A percentile compares a stretch with the other conserved stretches of the same genome.
These are phyloP conservation scores for Eilema caniola DNA, from an alignment of 2,888 invertebrate genomes.

Conservation along the genomic window DNA sequence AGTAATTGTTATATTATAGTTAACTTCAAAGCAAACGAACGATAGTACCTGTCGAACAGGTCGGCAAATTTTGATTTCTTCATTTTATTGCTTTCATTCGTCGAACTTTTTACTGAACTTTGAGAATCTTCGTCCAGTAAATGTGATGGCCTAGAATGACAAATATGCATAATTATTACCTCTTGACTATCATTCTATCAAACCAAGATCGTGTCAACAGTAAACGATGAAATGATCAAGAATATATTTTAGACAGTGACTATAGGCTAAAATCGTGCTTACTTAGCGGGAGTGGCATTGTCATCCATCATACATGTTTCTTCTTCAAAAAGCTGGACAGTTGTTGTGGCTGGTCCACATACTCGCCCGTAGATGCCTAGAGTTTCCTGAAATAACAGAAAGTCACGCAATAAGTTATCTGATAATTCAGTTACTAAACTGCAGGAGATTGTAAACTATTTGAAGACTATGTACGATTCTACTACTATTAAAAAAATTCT, in stretches of 20 bases:
- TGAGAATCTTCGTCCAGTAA: slow-evolving; percentile 92
- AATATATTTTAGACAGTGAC: neutral
- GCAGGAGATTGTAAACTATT: no score
- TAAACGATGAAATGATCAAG: neutral
- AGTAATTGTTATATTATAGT: neutral
- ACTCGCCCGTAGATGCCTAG: slow-evolving; percentile 83
- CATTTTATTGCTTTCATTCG: slow-evolving; percentile 88
- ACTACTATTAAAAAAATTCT: no score
- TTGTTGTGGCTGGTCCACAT: slow-evolving; percentile 82
- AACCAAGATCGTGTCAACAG: neutral
- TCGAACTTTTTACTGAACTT: slow-evolving; percentile 93
- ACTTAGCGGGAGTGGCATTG: slow-evolving; percentile 84
- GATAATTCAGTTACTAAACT: neutral
- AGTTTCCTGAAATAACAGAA: slow-evolving; percentile 71
- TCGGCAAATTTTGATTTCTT: slow-evolving; percentile 83
- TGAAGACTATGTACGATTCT: no score
- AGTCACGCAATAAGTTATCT: neutral
- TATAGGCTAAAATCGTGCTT: slow-evolving; percentile 47
- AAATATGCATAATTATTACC: slow-evolving; percentile 4
- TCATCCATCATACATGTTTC: slow-evolving; percentile 93
- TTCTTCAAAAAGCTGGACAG: slow-evolving; percentile 89
- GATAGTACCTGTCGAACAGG: slow-evolving; percentile 78
- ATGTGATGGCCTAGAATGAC: slow-evolving; percentile 73
- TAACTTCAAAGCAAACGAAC: neutral
- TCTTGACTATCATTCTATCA: neutral